A percentile compares a stretch with the other conserved stretches of the same genome.
Conservation (phyloP, 2,888 invertebrate genomes). For the Volucella inflata region DNA sequence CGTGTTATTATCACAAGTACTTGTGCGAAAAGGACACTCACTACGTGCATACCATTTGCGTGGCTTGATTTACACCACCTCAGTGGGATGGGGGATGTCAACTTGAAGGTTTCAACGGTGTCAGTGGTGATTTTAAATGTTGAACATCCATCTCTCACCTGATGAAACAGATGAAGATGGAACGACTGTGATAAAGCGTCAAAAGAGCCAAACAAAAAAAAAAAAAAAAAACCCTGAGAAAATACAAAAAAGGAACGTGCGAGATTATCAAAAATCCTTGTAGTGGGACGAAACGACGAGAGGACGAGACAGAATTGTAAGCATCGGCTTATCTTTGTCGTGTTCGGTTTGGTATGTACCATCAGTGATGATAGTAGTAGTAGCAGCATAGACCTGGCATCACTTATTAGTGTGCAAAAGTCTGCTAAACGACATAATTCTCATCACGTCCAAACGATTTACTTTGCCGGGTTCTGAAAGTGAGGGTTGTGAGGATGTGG, state of each 20-base stretch:
- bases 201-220: constrained; percentile 40
- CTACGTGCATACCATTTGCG: constrained; percentile 70
- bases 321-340: constrained; percentile 68
- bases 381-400: constrained; percentile 37
- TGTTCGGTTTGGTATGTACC: constrained; percentile 24
- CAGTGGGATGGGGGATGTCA: constrained; percentile 23
- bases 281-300: too few species aligned
- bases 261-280: constrained; percentile 59
- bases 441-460: constrained; percentile 73
- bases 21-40: constrained; percentile 67
- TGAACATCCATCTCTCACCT: constrained; percentile 71
- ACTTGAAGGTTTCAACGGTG: constrained; percentile 61
- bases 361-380: not conserved
- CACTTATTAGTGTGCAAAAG: constrained; percentile 69
- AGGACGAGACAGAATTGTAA: constrained; percentile 62
- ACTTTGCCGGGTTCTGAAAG: constrained; percentile 43
- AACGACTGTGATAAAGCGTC: constrained; percentile 67
- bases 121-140: constrained; percentile 73
- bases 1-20: constrained; percentile 72
- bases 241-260: constrained; percentile 53
- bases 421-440: constrained; percentile 74
- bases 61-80: not conserved
- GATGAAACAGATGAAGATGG: constrained; percentile 69
- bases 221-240: constrained; percentile 14
- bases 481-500: constrained; percentile 21